Evolutionary conservation across 2,113 vertebrate genomes (phyloP).

Genomic region (Rhinopomastus cyanomelas): DNA sequence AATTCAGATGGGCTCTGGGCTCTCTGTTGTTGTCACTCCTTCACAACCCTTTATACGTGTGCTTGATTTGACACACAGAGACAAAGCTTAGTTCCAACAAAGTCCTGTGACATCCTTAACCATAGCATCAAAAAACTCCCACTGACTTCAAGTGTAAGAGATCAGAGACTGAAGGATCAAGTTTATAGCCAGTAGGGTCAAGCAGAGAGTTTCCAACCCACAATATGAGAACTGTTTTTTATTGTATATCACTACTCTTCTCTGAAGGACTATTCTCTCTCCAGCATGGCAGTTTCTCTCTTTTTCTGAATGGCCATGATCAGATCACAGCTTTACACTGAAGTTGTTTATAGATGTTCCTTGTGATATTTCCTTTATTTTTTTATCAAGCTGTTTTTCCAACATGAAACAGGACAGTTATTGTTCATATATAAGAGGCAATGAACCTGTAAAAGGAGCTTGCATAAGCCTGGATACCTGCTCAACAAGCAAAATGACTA

Average conservation of each 20-base stretch:
- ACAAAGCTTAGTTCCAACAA: not conserved
- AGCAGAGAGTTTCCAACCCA: slow-evolving; percentile 15
- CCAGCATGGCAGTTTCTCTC: not conserved
- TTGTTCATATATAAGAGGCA: slow-evolving; percentile 18
- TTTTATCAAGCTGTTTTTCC: slow-evolving; percentile 20
- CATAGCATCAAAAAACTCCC: not conserved
- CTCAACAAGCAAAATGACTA: not conserved
- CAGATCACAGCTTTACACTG: slow-evolving; percentile 19
- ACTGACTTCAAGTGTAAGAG: not conserved
- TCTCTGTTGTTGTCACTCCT: not conserved
- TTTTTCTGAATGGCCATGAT: not conserved
- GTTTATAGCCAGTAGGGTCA: slow-evolving; percentile 10
- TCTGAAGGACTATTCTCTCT: not conserved
- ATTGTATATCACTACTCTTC: not conserved
- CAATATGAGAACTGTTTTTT: not conserved
- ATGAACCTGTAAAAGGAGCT: not conserved
- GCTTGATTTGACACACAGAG: not conserved
- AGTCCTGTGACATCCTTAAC: not conserved
- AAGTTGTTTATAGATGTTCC: slow-evolving; percentile 45
- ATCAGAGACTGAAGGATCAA: slow-evolving; percentile 19
- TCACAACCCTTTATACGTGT: not conserved
- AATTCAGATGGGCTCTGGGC: not conserved
- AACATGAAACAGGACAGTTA: slow-evolving; percentile 30
- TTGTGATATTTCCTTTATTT: not conserved
- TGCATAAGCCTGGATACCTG: slow-evolving; percentile 24